phyloP scores from a whole-genome alignment of 1,140 invertebrate species.

The Popillia japonica region DNA sequence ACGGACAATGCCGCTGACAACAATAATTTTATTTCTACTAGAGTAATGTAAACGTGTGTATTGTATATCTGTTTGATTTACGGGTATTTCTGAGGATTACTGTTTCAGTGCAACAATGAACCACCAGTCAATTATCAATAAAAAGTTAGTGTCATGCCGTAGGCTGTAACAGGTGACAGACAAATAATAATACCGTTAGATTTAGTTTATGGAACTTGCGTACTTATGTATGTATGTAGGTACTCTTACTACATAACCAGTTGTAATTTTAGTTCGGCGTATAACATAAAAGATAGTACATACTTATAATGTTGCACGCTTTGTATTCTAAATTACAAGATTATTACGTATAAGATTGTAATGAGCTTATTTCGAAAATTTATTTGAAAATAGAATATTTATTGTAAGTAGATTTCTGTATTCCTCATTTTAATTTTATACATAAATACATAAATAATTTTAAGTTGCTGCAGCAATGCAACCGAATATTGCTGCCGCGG shows the following conservation, averaged over 20 bases:
- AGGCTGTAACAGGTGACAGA: not conserved
- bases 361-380: no score
- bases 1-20: slow-evolving; percentile 12
- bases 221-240: no score
- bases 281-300: not conserved
- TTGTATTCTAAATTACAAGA: no score
- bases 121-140: not conserved
- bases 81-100: not conserved
- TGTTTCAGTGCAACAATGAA: not conserved
- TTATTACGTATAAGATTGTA: no score
- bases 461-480: no score
- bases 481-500: no score
- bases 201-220: not conserved
- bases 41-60: not conserved
- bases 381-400: no score
- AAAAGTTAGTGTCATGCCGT: not conserved
- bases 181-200: slow-evolving; percentile 1
- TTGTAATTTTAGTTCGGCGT: not conserved
- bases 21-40: slow-evolving; percentile 4
- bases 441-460: no score
- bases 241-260: not conserved
- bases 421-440: no score
- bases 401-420: no score
- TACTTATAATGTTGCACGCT: no score
- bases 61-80: not conserved